Conservation (phyloP, 2,113 vertebrate species). For the Aegotheles bennettii region DNA sequence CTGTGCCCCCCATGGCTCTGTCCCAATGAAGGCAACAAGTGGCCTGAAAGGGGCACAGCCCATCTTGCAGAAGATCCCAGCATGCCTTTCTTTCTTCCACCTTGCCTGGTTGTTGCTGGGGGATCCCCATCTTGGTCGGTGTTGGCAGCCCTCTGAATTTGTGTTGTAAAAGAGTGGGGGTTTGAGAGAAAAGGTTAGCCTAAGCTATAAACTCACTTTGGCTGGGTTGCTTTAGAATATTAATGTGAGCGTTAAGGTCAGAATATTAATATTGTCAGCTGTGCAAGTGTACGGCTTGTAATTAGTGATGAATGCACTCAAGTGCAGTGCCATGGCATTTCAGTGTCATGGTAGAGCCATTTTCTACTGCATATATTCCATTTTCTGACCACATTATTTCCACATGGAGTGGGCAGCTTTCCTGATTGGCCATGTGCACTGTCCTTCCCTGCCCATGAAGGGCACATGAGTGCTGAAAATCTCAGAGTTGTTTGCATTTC, state of each 20-base stretch:
- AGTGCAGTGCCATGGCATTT: fast-evolving
- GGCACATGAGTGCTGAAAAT: neutral
- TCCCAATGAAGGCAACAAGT: neutral
- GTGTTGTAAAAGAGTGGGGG: neutral
- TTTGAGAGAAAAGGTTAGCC: neutral
- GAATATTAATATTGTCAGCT: neutral
- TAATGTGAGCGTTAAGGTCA: neutral
- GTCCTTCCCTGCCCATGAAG: neutral
- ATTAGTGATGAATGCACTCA: neutral
- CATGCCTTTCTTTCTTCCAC: neutral
- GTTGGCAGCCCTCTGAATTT: neutral
- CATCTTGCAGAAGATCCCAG: neutral
- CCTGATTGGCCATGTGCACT: neutral
- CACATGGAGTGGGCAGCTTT: neutral
- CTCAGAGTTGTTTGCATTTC: neutral
- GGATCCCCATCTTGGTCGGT: fast-evolving
- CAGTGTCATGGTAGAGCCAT: neutral
- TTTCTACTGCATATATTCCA: neutral
- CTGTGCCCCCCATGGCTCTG: neutral
- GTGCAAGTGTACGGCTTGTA: neutral
- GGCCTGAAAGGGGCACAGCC: neutral
- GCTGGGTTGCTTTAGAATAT: neutral
- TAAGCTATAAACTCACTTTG: neutral
- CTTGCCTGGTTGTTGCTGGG: fast-evolving
- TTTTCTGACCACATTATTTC: neutral